Base-by-base conservation (phyloP, 2,888 invertebrate genomes). In the Pseudolycoriella hygida region DNA sequence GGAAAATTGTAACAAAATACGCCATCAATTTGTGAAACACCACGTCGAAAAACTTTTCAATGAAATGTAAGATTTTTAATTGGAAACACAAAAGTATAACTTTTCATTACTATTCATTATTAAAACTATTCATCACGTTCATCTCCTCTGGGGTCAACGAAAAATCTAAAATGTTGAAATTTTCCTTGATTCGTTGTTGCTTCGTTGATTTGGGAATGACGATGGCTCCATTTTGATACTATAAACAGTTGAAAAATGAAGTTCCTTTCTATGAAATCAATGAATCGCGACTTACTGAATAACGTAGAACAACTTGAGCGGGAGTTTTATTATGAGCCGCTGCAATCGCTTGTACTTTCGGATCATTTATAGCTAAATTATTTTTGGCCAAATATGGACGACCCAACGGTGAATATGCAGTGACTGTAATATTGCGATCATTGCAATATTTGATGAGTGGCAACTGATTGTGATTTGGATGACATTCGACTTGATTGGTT, bases 381-480 rank as follows among this genome's bases (percentile, higher is more conserved):
- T 72, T 67, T 2, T 71, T 54, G 0, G 70, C 63, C 0, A 8
- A 3, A 14, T 34, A 34, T 12, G 34, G 34, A 39, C 72, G 68
- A 12, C 83, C 86, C 44, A 88, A 68, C 0, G 85, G 85, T 40
- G 79, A 74, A 62, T 80, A 88, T 0, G 68, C 85, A 56, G 68
- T 76, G 47, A 88, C 67, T 1, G 68, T 61, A 43, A 90, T 79
- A 44, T 68, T 66, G 32, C 73, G 69, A 3, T 70, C 59, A 38
- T 71, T 69, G 57, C 85, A 80, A 56, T 76, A 85, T 1, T 76
- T 64, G 1, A 79, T 73, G 3, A 87, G 60, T 25, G 74, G 72
- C 17, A 72, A 73, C 56, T 85, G 77, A 52, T 73, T 75, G 17
- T 79, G 69, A 61, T 75, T 80, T 56, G 40, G 32, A 8, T 38